A percentile compares a stretch with the other conserved stretches of the same genome.
Evolutionary conservation across 2,113 vertebrate species (phyloP).

Genomic region (Seriola rivoliana): DNA sequence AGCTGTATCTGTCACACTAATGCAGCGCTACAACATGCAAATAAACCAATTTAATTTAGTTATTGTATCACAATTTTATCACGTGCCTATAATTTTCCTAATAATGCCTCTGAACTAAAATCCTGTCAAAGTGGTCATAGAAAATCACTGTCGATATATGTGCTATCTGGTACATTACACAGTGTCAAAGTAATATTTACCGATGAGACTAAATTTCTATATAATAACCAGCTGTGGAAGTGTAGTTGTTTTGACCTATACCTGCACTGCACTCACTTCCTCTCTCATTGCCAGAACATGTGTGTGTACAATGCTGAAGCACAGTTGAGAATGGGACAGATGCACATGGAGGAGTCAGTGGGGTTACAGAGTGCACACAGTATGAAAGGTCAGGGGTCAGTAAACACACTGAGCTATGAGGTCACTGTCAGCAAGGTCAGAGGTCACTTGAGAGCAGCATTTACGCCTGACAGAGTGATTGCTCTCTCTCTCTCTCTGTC

Average conservation of each 20-base stretch:
- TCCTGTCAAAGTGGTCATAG: neutral
- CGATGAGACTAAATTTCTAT: neutral
- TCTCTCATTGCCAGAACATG: conserved; percentile 12
- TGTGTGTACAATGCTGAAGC: neutral
- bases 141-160: neutral
- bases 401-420: conserved; percentile 54
- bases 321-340: conserved; percentile 26
- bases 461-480: conserved; percentile 8
- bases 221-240: neutral
- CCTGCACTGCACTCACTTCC: neutral
- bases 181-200: neutral
- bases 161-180: neutral
- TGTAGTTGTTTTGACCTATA: conserved; percentile 1
- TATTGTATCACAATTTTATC: conserved; percentile 27
- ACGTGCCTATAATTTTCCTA: conserved; percentile 16
- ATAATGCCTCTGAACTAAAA: conserved; percentile 26
- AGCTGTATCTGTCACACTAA: conserved; percentile 12
- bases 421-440: conserved; percentile 70
- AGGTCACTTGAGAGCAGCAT: conserved; percentile 58
- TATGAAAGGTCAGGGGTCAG: conserved; percentile 41
- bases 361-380: conserved; percentile 53
- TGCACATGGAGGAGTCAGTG: conserved; percentile 12
- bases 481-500: conserved; percentile 25
- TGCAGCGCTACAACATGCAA: conserved; percentile 13
- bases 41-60: conserved; percentile 21